Conservation (phyloP, 2,113 vertebrate genomes). For the Leucopsar rothschildi region DNA sequence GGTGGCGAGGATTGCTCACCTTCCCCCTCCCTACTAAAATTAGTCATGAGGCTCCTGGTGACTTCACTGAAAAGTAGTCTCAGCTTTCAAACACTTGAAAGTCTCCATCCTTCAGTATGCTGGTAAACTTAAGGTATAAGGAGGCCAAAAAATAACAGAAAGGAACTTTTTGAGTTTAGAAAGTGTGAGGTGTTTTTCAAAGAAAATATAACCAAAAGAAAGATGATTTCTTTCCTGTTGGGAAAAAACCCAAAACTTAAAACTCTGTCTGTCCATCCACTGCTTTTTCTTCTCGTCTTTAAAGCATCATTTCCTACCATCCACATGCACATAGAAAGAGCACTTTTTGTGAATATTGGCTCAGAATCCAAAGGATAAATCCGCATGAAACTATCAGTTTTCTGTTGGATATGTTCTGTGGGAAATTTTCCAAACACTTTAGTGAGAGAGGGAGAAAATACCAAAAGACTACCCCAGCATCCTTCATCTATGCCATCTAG, state of each 20-base stretch:
- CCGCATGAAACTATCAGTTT: background rate
- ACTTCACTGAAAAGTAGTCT: background rate
- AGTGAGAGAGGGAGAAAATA: background rate
- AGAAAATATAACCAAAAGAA: background rate
- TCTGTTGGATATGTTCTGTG: background rate
- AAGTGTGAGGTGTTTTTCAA: background rate
- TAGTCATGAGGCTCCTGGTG: background rate
- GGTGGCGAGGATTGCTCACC: conserved; percentile 5
- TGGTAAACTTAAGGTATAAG: background rate
- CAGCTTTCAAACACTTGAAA: background rate
- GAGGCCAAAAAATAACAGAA: background rate
- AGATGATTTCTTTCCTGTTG: background rate
- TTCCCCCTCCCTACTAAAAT: conserved; percentile 27
- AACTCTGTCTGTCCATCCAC: background rate
- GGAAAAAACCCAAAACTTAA: background rate
- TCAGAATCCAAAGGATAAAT: background rate
- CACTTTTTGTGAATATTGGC: background rate
- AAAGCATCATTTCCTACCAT: background rate
- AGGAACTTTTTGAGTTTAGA: background rate
- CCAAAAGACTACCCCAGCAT: background rate
- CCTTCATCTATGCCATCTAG: background rate
- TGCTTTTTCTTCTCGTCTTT: background rate
- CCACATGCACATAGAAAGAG: background rate
- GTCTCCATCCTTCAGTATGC: background rate
- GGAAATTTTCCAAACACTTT: background rate